Conservation (phyloP, 2,797 vertebrate genomes). For the Arnoldichthys spilopterus region DNA sequence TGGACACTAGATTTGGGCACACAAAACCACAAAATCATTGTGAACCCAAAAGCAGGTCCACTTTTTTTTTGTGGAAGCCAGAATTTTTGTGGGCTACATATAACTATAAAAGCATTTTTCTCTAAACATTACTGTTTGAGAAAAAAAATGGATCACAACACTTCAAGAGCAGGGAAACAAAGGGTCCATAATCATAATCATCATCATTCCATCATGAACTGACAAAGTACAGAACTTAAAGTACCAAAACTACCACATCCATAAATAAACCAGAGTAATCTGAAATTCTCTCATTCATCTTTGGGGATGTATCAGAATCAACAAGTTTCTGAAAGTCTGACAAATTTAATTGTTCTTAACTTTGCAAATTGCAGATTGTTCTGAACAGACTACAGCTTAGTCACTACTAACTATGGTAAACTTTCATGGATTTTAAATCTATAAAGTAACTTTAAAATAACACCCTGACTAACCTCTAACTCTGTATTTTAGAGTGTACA, state of each 20-base stretch:
- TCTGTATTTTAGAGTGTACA: neutral
- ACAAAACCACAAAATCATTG: too few relatives aligned
- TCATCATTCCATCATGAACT: neutral
- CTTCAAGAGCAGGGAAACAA: neutral
- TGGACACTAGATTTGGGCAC: too few relatives aligned
- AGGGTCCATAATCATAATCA: neutral
- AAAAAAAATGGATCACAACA: neutral
- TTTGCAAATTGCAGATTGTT: neutral
- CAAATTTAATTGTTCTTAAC: neutral
- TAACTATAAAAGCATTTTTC: neutral
- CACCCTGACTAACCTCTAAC: neutral
- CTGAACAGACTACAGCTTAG: neutral
- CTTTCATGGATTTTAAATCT: neutral
- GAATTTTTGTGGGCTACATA: neutral
- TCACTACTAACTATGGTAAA: neutral
- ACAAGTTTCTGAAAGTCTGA: neutral
- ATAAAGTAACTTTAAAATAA: too few relatives aligned
- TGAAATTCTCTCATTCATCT: neutral
- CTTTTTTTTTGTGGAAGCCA: too few relatives aligned
- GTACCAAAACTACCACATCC: neutral
- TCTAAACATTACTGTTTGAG: neutral
- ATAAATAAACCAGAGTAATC: neutral
- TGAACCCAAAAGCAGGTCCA: too few relatives aligned
- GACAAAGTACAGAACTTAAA: neutral
- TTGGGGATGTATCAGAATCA: neutral